Evolutionary conservation across 2,888 invertebrate species (phyloP), one percentile per base, ranked within the genome.

Genomic region (Phymatocera aterrima): DNA sequence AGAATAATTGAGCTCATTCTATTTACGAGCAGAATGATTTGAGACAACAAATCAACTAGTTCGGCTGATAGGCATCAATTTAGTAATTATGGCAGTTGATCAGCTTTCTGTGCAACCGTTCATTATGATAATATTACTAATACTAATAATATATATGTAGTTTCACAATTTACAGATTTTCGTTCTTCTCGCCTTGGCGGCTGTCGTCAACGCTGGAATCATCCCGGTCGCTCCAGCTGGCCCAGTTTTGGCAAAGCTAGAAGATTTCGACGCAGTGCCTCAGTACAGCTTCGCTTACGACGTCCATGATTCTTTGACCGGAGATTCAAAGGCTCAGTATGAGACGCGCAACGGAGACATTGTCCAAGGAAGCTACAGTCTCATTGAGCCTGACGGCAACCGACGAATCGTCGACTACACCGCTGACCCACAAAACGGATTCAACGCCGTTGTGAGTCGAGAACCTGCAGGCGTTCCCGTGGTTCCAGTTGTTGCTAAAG

Each of bases 391-490:
- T 10, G 88, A 88, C 75, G 88, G 88, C 28, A 86, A 82, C 18
- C 80, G 87, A 1, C 81, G 88, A 57, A 85, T 84, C 68, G 88
- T 88, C 54, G 85, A 86, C 51, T 87, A 87, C 79, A 85, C 86
- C 15, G 84, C 86, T 61, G 84, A 84, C 74, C 77, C 79, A 54
- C 77, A 83, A 8, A 83, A 84, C 78, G 86, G 87, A 34, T 86
- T 86, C 80, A 86, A 86, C 78, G 87, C 87, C n/a, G 85, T 86
- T n/a, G 85, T 93, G 83, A 88, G 86, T 88, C 81, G 83, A 4
- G 84, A 86, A 60, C 85, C 86, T 6, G 84, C 82, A 2, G 65
- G 80, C 31, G 82, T 72, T 31, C 54, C 74, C 12, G 74, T 57
- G 1, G 57, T 34, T 40, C 91, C 46, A 5, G 83, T 84, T 24